These are phyloP conservation scores for Labeo calbasu DNA, from an alignment of 2,797 vertebrate species.

Conservation along the genomic window DNA sequence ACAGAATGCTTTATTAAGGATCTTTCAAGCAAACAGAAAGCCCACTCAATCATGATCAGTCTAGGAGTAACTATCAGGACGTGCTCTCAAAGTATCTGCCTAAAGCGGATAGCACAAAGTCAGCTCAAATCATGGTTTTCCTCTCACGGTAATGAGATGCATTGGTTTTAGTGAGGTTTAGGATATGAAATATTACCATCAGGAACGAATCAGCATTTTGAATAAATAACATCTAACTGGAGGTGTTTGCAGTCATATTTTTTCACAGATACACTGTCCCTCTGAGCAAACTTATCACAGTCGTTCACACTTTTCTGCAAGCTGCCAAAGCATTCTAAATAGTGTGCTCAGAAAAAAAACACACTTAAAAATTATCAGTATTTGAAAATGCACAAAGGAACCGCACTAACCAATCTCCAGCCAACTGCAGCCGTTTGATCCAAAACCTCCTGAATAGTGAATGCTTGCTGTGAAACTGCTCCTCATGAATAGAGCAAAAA, in stretches of 20 bases:
- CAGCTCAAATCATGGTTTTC: constrained; percentile 14
- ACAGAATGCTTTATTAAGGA: constrained; percentile 20
- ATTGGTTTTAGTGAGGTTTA: constrained; percentile 5
- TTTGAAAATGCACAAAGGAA: constrained; percentile 41
- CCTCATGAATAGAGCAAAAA: not conserved
- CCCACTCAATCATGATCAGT: constrained; percentile 37
- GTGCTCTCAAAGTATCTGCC: not conserved
- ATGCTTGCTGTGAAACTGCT: not conserved
- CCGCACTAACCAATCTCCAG: constrained; percentile 30
- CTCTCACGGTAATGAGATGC: constrained; percentile 17
- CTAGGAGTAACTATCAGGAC: constrained; percentile 26
- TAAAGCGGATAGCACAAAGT: constrained; percentile 23
- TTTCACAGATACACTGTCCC: constrained; percentile 9
- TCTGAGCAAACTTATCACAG: constrained; percentile 12
- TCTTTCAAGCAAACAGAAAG: constrained; percentile 16
- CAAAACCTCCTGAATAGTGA: not conserved
- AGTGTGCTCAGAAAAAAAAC: constrained; percentile 56
- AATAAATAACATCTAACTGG: constrained; percentile 22
- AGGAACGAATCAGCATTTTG: constrained; percentile 14
- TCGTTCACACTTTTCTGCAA: constrained; percentile 17
- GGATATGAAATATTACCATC: constrained; percentile 42
- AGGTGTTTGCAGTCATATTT: not conserved
- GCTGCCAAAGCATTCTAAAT: constrained; percentile 45
- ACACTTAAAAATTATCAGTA: constrained; percentile 23
- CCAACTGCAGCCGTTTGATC: constrained; percentile 32